Evolutionary conservation across 1,140 invertebrate genomes (phyloP).

Genomic region (Pectinophora gossypiella): DNA sequence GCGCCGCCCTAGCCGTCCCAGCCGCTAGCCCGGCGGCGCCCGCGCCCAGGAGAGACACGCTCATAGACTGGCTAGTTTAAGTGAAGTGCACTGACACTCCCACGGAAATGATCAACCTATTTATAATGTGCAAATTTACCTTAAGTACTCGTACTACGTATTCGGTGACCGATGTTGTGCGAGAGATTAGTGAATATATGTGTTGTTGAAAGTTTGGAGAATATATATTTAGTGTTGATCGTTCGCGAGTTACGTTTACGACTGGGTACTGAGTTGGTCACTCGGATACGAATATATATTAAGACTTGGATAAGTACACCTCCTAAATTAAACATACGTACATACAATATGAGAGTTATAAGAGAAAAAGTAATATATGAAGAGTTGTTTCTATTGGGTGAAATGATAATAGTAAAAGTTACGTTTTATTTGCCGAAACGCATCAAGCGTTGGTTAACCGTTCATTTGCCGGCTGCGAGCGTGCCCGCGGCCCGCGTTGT

Average conservation of each 20-base stretch:
- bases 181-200: conserved; percentile 72
- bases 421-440: conserved; percentile 70
- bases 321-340: conserved; percentile 57
- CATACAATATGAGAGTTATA: conserved; percentile 65
- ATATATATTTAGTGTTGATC: conserved; percentile 69
- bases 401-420: conserved; percentile 50
- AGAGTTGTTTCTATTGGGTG: conserved; percentile 69
- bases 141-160: conserved; percentile 29
- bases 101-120: conserved; percentile 46
- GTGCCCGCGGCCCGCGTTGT: conserved; percentile 23
- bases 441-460: conserved; percentile 48
- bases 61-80: conserved; percentile 73
- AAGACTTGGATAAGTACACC: conserved; percentile 50
- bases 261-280: conserved; percentile 63
- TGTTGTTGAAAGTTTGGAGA: conserved; percentile 73
- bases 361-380: conserved; percentile 65
- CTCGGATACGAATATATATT: conserved; percentile 56
- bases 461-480: conserved; percentile 40
- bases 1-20: conserved; percentile 16
- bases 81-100: conserved; percentile 64
- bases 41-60: conserved; percentile 56
- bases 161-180: conserved; percentile 59
- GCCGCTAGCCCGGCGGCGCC: conserved; percentile 6
- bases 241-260: conserved; percentile 46
- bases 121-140: conserved; percentile 41